Percentiles rank a stretch among this genome's conserved stretches.
Evolutionary conservation across 2,797 vertebrate species (phyloP).

Genomic region (Rallus crepitans): DNA sequence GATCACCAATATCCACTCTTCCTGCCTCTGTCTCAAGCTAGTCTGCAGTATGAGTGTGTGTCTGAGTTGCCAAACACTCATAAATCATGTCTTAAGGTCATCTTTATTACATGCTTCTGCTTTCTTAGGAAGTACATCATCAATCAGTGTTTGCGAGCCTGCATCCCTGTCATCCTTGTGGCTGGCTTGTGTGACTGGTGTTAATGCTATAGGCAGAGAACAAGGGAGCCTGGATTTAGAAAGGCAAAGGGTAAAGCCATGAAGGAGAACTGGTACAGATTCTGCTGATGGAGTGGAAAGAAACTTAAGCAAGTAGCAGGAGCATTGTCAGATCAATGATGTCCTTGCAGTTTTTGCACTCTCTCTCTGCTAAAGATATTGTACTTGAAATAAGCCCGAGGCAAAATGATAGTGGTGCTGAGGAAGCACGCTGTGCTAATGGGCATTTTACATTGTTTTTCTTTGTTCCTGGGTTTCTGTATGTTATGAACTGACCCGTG

Average conservation of each 20-base stretch:
- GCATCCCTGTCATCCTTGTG: not conserved
- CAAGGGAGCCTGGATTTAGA: not conserved
- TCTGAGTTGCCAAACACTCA: conserved; percentile 41
- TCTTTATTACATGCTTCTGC: conserved; percentile 63
- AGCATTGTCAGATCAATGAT: conserved; percentile 8
- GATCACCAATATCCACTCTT: not conserved
- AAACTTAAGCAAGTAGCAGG: not conserved
- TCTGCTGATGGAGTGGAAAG: conserved; percentile 29
- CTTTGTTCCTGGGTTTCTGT: not conserved
- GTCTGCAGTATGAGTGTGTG: not conserved
- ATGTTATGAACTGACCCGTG: not conserved
- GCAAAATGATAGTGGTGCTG: not conserved
- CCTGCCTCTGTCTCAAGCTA: not conserved
- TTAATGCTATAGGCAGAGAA: not conserved
- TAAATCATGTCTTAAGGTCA: conserved; percentile 48
- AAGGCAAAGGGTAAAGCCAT: not conserved
- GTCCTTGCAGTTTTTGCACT: not conserved
- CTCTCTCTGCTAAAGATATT: not conserved
- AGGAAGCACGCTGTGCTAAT: not conserved
- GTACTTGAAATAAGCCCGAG: not conserved
- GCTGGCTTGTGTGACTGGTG: not conserved
- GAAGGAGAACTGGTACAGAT: not conserved
- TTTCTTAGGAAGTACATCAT: conserved; percentile 52
- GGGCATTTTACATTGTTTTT: not conserved
- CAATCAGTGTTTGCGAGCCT: conserved; percentile 44